Conservation (phyloP, 2,113 vertebrate species). For the Cololabis saira region DNA sequence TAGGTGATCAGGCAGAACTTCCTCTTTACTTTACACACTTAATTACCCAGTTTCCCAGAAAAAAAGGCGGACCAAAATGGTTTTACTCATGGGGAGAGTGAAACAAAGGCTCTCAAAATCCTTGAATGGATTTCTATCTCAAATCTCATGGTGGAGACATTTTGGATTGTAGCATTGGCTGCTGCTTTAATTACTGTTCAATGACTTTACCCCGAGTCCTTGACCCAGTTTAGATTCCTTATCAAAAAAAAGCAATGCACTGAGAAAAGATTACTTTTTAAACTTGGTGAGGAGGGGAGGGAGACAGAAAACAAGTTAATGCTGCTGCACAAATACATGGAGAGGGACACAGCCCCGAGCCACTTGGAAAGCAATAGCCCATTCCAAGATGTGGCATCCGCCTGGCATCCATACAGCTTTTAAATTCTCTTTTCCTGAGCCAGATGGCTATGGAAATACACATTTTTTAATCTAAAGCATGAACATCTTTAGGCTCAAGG, state of each 20-base stretch:
- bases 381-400: conserved; percentile 88
- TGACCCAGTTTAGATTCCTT: conserved; percentile 84
- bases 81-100: conserved; percentile 74
- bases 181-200: conserved; percentile 78
- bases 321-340: conserved; percentile 72
- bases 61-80: conserved; percentile 68
- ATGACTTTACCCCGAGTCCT: conserved; percentile 80
- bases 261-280: conserved; percentile 81
- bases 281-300: conserved; percentile 68
- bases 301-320: conserved; percentile 73
- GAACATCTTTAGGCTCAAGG: conserved; percentile 80
- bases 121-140: conserved; percentile 80
- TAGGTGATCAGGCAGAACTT: conserved; percentile 51
- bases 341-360: conserved; percentile 80
- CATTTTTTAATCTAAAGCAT: conserved; percentile 88
- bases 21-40: conserved; percentile 68
- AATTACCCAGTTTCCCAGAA: conserved; percentile 75
- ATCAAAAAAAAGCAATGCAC: conserved; percentile 75
- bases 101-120: conserved; percentile 81
- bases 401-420: conserved; percentile 83
- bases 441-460: conserved; percentile 90
- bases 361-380: conserved; percentile 87
- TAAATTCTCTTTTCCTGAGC: conserved; percentile 84
- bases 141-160: conserved; percentile 66
- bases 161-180: conserved; percentile 66